These are phyloP conservation scores for Coptodon bakossiorum DNA, from an alignment of 2,113 vertebrate genomes.

Conservation along the genomic window DNA sequence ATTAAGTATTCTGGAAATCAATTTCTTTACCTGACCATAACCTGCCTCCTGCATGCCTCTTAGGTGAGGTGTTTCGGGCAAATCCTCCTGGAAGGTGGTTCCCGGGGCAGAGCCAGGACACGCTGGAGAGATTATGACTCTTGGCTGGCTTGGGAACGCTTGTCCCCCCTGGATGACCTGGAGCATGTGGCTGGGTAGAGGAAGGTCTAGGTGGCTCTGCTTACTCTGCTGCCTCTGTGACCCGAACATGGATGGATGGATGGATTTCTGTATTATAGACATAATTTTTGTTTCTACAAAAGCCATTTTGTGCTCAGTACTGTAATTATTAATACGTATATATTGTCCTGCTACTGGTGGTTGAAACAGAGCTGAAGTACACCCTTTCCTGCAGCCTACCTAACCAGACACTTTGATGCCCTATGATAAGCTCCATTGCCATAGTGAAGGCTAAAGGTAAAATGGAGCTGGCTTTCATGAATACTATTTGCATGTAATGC, in stretches of 20 bases:
- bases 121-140: neutral
- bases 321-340: neutral
- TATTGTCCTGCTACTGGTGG: neutral
- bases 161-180: neutral
- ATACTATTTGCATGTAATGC: neutral
- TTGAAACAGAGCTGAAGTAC: neutral
- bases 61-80: neutral
- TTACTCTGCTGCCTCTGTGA: neutral
- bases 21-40: neutral
- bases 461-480: neutral
- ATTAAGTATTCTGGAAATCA: neutral
- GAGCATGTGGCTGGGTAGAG: neutral
- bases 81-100: neutral
- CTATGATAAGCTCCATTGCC: neutral
- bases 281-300: neutral
- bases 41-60: neutral
- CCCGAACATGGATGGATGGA: neutral
- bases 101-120: neutral
- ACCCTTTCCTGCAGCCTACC: neutral
- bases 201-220: neutral
- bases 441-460: constrained; percentile 7
- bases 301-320: neutral
- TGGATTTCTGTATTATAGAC: neutral
- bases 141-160: neutral
- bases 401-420: neutral